These are phyloP conservation scores for Zaprionus lineosus DNA, from an alignment of 2,888 invertebrate species.

Conservation along the genomic window DNA sequence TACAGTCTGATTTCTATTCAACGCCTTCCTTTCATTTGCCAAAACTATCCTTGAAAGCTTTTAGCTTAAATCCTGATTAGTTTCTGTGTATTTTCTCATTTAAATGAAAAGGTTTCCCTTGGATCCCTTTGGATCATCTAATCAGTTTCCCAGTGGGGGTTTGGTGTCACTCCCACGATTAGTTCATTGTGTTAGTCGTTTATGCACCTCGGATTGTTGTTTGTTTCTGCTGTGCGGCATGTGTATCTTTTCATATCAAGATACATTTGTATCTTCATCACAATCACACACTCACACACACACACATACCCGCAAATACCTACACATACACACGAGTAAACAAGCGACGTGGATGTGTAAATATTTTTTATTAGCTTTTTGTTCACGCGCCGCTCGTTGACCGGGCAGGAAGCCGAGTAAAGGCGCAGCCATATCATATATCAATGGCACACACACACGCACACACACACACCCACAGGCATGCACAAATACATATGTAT, in stretches of 20 bases:
- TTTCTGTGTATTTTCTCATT: too few species aligned
- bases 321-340: neutral
- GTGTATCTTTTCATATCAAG: constrained; percentile 53
- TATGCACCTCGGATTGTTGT: too few species aligned
- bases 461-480: neutral
- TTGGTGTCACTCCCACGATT: too few species aligned
- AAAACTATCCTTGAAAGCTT: too few species aligned
- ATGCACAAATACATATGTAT: neutral
- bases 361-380: constrained; percentile 70
- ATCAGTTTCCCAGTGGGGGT: too few species aligned
- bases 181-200: too few species aligned
- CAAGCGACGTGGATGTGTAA: constrained; percentile 59
- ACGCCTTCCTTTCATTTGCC: too few species aligned
- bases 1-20: too few species aligned
- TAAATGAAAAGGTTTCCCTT: too few species aligned
- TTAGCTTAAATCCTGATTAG: too few species aligned
- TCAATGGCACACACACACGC: constrained; percentile 29
- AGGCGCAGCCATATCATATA: constrained; percentile 42
- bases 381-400: constrained; percentile 29
- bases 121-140: too few species aligned
- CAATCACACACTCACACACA: constrained; percentile 9
- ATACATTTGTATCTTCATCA: constrained; percentile 66
- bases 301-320: neutral
- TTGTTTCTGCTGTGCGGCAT: constrained; percentile 18
- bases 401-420: constrained; percentile 4